Evolutionary conservation across 2,888 invertebrate genomes (phyloP).

Genomic region (Brassicogethes aeneus): DNA sequence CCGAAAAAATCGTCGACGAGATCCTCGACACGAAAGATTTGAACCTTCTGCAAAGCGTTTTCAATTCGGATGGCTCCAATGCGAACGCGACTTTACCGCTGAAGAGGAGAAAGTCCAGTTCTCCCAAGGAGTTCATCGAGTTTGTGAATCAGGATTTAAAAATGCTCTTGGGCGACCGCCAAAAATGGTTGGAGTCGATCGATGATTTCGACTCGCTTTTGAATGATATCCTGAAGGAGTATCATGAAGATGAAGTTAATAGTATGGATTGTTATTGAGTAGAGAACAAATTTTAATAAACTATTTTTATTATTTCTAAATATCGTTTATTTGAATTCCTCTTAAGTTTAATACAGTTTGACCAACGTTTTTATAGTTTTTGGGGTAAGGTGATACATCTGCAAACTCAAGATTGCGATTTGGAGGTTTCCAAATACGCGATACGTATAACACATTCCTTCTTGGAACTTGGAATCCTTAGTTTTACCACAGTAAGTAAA

Average conservation of each 20-base stretch:
- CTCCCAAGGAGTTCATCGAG: slow-evolving; percentile 53
- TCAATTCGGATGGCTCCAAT: slow-evolving; percentile 39
- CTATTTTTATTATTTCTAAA: no score
- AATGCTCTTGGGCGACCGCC: slow-evolving; percentile 49
- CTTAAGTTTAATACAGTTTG: no score
- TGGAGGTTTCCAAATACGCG: slow-evolving; percentile 58
- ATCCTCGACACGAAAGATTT: slow-evolving; percentile 56
- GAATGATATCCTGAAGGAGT: slow-evolving; percentile 62
- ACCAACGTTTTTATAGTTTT: no score
- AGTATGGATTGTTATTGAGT: slow-evolving; percentile 61
- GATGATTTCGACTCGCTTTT: slow-evolving; percentile 59
- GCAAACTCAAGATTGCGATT: slow-evolving; percentile 66
- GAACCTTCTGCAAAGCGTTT: slow-evolving; percentile 52
- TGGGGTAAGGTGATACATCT: no score
- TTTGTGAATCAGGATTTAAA: slow-evolving; percentile 54
- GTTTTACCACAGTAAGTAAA: no score
- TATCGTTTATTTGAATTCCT: no score
- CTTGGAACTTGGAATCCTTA: slow-evolving; percentile 44
- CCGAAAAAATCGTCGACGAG: slow-evolving; percentile 54
- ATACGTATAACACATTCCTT: slow-evolving; percentile 47
- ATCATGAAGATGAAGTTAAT: slow-evolving; percentile 51
- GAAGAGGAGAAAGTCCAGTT: slow-evolving; percentile 38
- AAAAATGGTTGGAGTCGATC: slow-evolving; percentile 59
- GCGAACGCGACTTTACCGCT: slow-evolving; percentile 15
- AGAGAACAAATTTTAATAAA: background rate